Conservation (phyloP, 92 coral and sea anemone genomes). For the Zoanthus gigantus region DNA sequence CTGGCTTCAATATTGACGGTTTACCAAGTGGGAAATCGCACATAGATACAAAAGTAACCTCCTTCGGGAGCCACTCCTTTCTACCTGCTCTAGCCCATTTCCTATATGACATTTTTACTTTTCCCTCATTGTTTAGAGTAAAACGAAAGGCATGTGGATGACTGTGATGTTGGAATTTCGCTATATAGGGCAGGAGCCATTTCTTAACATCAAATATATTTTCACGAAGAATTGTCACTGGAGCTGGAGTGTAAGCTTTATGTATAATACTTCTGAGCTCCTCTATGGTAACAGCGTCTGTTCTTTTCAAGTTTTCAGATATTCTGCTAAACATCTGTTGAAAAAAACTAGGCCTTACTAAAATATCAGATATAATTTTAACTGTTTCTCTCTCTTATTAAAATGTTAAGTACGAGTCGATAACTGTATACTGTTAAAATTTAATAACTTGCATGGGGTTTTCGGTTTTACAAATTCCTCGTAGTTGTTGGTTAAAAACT, state of each 20-base stretch:
- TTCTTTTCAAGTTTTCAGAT: slow-evolving; percentile 32
- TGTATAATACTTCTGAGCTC: slow-evolving; percentile 35
- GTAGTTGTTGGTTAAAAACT: too few relatives aligned
- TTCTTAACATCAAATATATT: slow-evolving; percentile 64
- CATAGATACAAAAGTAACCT: slow-evolving; percentile 20
- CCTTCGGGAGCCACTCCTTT: slow-evolving; percentile 64
- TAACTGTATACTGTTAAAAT: too few relatives aligned
- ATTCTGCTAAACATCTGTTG: slow-evolving; percentile 62
- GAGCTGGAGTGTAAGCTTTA: slow-evolving; percentile 38
- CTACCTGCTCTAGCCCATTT: slow-evolving; percentile 52
- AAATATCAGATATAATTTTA: too few relatives aligned
- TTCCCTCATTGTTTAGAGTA: slow-evolving; percentile 50
- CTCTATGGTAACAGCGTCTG: slow-evolving; percentile 34
- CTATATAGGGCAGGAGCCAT: slow-evolving; percentile 55
- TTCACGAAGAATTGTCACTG: slow-evolving; percentile 27
- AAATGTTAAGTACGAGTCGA: too few relatives aligned
- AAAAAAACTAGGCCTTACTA: too few relatives aligned
- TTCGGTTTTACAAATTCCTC: not conserved
- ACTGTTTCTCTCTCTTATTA: too few relatives aligned
- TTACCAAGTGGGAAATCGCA: not conserved
- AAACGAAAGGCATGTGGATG: slow-evolving; percentile 67
- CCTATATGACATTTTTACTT: slow-evolving; percentile 47
- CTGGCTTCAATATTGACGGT: slow-evolving; percentile 49
- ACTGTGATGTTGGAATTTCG: slow-evolving; percentile 51
- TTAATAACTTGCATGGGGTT: too few relatives aligned